These are phyloP conservation scores for Drosophila eohydei DNA, from an alignment of 2,888 invertebrate species.

Conservation along the genomic window DNA sequence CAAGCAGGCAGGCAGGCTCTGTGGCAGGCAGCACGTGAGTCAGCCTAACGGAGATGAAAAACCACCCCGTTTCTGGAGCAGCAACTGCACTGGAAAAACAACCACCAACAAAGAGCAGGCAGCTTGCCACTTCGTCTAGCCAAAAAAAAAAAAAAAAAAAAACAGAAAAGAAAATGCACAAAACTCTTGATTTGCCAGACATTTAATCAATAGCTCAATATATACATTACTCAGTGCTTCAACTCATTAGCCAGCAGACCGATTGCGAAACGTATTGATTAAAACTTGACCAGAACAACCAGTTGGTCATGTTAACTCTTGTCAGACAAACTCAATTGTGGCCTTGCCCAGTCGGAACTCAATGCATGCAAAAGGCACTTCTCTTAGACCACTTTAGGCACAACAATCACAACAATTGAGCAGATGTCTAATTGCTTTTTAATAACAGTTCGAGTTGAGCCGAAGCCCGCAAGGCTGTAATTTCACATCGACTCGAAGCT, in stretches of 20 bases:
- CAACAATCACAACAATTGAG: background rate
- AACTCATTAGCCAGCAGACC: constrained; percentile 49
- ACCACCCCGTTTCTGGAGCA: constrained; percentile 53
- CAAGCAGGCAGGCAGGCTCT: constrained; percentile 16
- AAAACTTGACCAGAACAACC: constrained; percentile 55
- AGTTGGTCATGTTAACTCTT: constrained; percentile 39
- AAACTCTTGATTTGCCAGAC: constrained; percentile 36
- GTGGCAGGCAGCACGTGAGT: constrained; percentile 70
- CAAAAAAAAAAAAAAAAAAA: constrained; percentile 15
- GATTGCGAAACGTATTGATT: constrained; percentile 53
- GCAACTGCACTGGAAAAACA: constrained; percentile 65
- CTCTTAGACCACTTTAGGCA: background rate
- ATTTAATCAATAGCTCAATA: constrained; percentile 46
- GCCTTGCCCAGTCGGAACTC: constrained; percentile 7
- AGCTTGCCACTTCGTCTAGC: background rate
- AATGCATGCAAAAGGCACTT: background rate
- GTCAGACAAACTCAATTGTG: constrained; percentile 9
- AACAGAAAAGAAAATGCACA: constrained; percentile 26
- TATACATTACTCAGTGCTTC: constrained; percentile 12
- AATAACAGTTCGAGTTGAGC: constrained; percentile 1
- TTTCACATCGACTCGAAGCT: background rate
- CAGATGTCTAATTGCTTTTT: constrained; percentile 8
- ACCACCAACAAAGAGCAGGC: constrained; percentile 48
- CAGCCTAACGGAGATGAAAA: constrained; percentile 60
- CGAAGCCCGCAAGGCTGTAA: background rate